A percentile compares a stretch with the other conserved stretches of the same genome.
These are phyloP conservation scores for Tachina lurida DNA, from an alignment of 2,888 invertebrate species.

Conservation along the genomic window DNA sequence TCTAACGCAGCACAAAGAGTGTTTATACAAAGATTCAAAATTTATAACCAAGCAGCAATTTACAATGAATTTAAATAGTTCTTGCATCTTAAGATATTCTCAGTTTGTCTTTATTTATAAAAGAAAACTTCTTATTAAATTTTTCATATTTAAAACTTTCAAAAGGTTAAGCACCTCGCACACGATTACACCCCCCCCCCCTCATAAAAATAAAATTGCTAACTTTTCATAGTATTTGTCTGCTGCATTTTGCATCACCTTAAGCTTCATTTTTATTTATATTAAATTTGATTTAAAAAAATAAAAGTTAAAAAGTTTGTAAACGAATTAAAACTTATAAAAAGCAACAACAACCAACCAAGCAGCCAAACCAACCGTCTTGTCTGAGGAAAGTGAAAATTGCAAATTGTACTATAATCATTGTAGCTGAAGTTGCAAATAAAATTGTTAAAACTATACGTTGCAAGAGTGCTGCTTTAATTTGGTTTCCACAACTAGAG, in stretches of 20 bases:
- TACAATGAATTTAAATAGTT: no score
- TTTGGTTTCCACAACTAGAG: constrained; percentile 57
- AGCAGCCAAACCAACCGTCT: constrained; percentile 12
- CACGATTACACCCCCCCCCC: not conserved
- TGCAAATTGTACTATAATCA: constrained; percentile 45
- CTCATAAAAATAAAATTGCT: not conserved
- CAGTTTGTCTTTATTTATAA: not conserved
- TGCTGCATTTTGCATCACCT: constrained; percentile 35
- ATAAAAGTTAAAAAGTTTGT: constrained; percentile 34
- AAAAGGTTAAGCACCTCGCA: constrained; percentile 15
- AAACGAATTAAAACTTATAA: constrained; percentile 43
- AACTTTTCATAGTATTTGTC: constrained; percentile 12
- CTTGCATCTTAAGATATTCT: no score
- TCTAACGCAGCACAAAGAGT: no score
- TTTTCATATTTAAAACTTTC: not conserved
- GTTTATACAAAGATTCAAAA: no score
- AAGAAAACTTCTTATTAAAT: not conserved
- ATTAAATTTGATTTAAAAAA: constrained; percentile 38
- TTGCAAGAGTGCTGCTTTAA: constrained; percentile 44
- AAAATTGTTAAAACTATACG: constrained; percentile 42
- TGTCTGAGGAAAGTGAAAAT: constrained; percentile 52
- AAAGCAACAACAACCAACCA: constrained; percentile 2
- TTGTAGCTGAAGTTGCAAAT: constrained; percentile 58
- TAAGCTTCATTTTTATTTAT: not conserved
- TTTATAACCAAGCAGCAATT: no score